These are phyloP conservation scores for Drosophila chauvacae DNA, from an alignment of 1,140 invertebrate species.

Conservation along the genomic window DNA sequence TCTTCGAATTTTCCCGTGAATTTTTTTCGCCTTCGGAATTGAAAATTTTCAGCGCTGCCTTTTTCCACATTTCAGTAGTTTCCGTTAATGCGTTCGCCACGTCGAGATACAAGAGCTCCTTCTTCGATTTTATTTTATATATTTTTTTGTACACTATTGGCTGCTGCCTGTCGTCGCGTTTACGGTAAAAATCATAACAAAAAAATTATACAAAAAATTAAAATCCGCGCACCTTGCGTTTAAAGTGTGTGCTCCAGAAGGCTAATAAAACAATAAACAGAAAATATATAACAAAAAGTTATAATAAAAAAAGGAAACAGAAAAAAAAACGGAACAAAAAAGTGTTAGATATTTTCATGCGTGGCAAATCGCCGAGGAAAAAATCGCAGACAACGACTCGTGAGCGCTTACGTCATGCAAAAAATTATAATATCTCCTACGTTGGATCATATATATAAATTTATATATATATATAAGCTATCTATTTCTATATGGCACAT, in stretches of 20 bases:
- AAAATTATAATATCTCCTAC: slow-evolving; percentile 57
- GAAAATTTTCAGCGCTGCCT: slow-evolving; percentile 73
- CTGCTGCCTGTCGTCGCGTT: slow-evolving; percentile 16
- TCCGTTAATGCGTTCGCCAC: slow-evolving; percentile 81
- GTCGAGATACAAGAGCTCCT: slow-evolving; percentile 42
- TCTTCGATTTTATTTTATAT: slow-evolving; percentile 16
- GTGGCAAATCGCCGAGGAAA: slow-evolving; percentile 31
- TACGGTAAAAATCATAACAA: slow-evolving; percentile 34
- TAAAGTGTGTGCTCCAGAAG: slow-evolving; percentile 16
- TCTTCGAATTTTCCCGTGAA: slow-evolving; percentile 50
- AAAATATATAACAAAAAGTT: slow-evolving; percentile 3
- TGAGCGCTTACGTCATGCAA: slow-evolving; percentile 74
- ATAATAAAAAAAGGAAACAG: neutral
- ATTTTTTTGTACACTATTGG: slow-evolving; percentile 25
- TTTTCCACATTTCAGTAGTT: slow-evolving; percentile 80
- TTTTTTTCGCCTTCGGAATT: slow-evolving; percentile 60
- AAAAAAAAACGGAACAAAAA: slow-evolving; percentile 3
- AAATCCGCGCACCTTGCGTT: slow-evolving; percentile 7
- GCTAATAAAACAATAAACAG: slow-evolving; percentile 6
- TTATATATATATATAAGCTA: slow-evolving; percentile 50
- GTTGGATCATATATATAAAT: slow-evolving; percentile 43
- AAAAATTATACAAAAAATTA: neutral
- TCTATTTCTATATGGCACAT: slow-evolving; percentile 79
- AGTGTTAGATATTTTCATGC: slow-evolving; percentile 40
- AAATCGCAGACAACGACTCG: slow-evolving; percentile 59